A percentile compares a stretch with the other conserved stretches of the same genome.
Evolutionary conservation across 1,140 invertebrate species (phyloP).

Genomic region (Drosophila paulistorum): DNA sequence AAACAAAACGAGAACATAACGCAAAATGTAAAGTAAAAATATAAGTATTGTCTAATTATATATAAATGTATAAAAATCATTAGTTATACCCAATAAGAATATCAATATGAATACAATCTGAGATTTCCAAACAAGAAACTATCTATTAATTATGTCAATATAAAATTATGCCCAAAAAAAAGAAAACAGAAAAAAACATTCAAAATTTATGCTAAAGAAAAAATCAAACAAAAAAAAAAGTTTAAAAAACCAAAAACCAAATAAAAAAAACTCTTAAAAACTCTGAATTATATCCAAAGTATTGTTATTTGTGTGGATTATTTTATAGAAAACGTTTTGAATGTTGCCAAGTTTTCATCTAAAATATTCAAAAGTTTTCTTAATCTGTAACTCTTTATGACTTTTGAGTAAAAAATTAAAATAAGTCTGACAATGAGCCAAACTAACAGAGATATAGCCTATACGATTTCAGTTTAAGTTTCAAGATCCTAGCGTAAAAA

Average conservation of each 20-base stretch:
- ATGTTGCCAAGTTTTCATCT: no score
- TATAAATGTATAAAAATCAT: slow-evolving; percentile 20
- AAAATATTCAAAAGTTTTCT: no score
- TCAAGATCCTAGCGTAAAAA: no score
- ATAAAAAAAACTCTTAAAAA: slow-evolving; percentile 26
- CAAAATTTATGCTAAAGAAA: slow-evolving; percentile 15
- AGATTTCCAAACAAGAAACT: slow-evolving; percentile 28
- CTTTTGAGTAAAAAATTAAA: no score
- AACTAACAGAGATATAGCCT: no score
- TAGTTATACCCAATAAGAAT: slow-evolving; percentile 25
- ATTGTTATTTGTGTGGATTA: background rate
- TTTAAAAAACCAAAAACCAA: slow-evolving; percentile 35
- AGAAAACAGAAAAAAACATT: slow-evolving; percentile 7
- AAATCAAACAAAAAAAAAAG: slow-evolving; percentile 30
- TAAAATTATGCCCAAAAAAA: slow-evolving; percentile 33
- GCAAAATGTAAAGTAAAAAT: slow-evolving; percentile 14
- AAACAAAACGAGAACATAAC: background rate
- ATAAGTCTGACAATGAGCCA: no score
- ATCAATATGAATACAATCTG: slow-evolving; percentile 42
- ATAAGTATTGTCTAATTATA: slow-evolving; percentile 39
- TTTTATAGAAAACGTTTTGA: no score
- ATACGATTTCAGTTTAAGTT: no score
- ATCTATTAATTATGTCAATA: slow-evolving; percentile 30
- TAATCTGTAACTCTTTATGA: no score
- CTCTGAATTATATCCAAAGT: background rate